A percentile compares a stretch with the other conserved stretches of the same genome.
phyloP scores from a whole-genome alignment of 1,140 invertebrate species.

The Heterodera carotae region DNA sequence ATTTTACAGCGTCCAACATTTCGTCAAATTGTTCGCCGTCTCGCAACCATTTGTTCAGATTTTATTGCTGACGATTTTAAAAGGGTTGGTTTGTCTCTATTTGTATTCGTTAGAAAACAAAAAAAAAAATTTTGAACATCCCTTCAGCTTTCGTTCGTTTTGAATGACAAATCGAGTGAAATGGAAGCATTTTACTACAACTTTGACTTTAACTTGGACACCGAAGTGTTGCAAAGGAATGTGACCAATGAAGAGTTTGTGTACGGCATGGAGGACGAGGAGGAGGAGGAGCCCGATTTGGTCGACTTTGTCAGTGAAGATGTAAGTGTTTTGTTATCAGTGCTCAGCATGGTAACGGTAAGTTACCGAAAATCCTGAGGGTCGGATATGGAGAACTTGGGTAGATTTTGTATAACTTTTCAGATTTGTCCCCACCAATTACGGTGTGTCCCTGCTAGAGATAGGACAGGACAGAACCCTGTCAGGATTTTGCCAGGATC shows the following conservation, averaged over 20 bases:
- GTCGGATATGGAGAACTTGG: too few species aligned
- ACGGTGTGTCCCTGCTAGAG: too few species aligned
- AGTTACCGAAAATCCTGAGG: too few species aligned
- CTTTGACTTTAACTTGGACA: slow-evolving; percentile 28
- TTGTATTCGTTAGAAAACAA: neutral
- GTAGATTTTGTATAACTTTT: too few species aligned
- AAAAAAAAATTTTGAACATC: neutral
- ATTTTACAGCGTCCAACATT: slow-evolving; percentile 19
- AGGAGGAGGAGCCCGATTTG: slow-evolving; percentile 2
- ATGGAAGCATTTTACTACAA: neutral
- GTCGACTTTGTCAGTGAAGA: slow-evolving; percentile 25
- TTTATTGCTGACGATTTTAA: slow-evolving; percentile 23
- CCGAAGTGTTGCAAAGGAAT: slow-evolving; percentile 27
- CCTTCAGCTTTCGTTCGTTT: slow-evolving; percentile 18
- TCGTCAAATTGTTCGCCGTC: slow-evolving; percentile 20
- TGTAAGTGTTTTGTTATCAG: neutral
- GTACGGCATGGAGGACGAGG: slow-evolving; percentile 25
- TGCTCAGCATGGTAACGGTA: too few species aligned
- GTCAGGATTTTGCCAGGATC: too few species aligned
- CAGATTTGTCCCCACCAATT: too few species aligned
- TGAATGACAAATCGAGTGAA: slow-evolving; percentile 16
- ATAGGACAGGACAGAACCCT: too few species aligned
- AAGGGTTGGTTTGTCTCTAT: neutral
- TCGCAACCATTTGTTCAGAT: slow-evolving; percentile 14
- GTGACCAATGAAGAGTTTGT: slow-evolving; percentile 27